Percentiles rank a stretch among this genome's conserved stretches.
Conservation (phyloP, 2,797 vertebrate genomes). For the Scarus forsteni region DNA sequence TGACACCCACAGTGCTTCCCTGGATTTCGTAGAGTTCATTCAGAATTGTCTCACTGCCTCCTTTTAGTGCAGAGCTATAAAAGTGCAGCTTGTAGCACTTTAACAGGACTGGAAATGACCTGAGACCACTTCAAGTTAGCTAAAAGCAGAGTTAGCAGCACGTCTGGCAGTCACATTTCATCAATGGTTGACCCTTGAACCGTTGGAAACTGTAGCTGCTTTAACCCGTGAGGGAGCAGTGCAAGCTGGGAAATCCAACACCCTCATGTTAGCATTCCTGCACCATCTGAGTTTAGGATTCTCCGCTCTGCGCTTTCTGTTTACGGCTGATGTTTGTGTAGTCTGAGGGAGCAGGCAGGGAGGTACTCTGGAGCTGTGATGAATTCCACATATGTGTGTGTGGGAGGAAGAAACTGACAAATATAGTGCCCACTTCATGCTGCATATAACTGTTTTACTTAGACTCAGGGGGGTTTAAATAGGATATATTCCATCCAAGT, state of each 20-base stretch:
- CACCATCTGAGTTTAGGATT: constrained; percentile 64
- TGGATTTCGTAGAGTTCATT: constrained; percentile 11
- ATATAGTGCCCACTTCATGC: not conserved
- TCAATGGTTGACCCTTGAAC: constrained; percentile 71
- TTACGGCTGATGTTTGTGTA: constrained; percentile 69
- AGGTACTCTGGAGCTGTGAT: constrained; percentile 49
- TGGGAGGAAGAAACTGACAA: constrained; percentile 8
- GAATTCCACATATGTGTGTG: constrained; percentile 65
- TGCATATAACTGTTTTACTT: constrained; percentile 26
- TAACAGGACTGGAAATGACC: not conserved
- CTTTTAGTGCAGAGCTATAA: constrained; percentile 27
- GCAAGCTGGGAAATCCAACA: constrained; percentile 76
- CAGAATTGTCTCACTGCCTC: constrained; percentile 3
- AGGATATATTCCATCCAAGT: constrained; percentile 57
- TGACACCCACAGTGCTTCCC: constrained; percentile 26
- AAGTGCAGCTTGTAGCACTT: constrained; percentile 14
- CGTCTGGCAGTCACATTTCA: constrained; percentile 44
- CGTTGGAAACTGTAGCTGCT: constrained; percentile 47
- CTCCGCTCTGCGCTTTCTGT: constrained; percentile 44
- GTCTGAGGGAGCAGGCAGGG: constrained; percentile 51
- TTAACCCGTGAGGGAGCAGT: constrained; percentile 39
- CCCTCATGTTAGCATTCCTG: constrained; percentile 75
- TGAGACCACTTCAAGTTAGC: constrained; percentile 3
- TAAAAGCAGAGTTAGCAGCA: constrained; percentile 18
- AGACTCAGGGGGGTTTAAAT: constrained; percentile 24